These are phyloP conservation scores for Steromphala cineraria DNA, from an alignment of 2,888 invertebrate genomes.

Conservation along the genomic window DNA sequence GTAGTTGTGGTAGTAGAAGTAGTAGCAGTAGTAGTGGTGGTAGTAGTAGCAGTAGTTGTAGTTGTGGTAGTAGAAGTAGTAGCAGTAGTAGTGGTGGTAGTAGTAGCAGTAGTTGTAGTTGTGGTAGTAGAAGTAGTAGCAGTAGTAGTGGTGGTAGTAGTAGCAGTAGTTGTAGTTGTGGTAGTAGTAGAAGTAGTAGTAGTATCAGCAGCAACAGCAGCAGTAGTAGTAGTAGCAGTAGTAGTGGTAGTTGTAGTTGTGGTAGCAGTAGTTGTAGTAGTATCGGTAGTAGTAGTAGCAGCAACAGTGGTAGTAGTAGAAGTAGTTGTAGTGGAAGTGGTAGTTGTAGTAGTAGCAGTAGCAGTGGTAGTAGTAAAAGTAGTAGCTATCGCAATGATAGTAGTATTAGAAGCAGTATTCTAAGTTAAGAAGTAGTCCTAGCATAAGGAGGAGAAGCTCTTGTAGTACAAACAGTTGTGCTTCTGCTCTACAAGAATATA, in stretches of 20 bases:
- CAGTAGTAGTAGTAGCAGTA: too few species aligned
- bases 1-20: too few species aligned
- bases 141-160: too few species aligned
- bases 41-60: slow-evolving; percentile 23
- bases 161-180: too few species aligned
- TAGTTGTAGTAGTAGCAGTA: slow-evolving; percentile 24
- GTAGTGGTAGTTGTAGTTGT: too few species aligned
- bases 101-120: too few species aligned
- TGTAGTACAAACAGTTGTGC: slow-evolving; percentile 26
- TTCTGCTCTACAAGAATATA: too few species aligned
- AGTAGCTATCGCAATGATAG: slow-evolving; percentile 21
- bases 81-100: background rate
- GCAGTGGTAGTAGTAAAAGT: slow-evolving; percentile 24
- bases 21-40: background rate
- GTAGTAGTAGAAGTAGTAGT: too few species aligned
- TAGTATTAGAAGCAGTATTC: slow-evolving; percentile 21
- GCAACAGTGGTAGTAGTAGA: slow-evolving; percentile 26
- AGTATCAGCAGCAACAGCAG: too few species aligned
- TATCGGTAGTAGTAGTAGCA: slow-evolving; percentile 21
- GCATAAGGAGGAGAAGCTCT: slow-evolving; percentile 24
- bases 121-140: too few species aligned
- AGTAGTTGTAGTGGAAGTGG: slow-evolving; percentile 27
- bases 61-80: too few species aligned
- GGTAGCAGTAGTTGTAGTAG: too few species aligned
- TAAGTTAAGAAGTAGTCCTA: slow-evolving; percentile 24